phyloP scores from a whole-genome alignment of 2,888 invertebrate species.

The Heterodera filipjevi region DNA sequence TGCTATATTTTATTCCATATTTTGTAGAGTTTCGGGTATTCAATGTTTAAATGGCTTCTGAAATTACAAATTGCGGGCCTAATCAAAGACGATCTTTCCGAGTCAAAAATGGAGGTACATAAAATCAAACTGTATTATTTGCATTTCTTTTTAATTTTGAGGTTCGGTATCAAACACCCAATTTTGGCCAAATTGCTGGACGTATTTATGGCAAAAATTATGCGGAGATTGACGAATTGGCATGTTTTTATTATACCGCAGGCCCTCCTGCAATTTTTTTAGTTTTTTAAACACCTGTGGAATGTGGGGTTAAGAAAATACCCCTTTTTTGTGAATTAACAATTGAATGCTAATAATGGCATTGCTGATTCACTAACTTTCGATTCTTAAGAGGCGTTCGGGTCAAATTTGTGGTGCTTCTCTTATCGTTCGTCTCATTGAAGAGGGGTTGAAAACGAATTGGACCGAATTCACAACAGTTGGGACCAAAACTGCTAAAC shows the following conservation, averaged over 20 bases:
- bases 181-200: conserved; percentile 26
- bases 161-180: neutral
- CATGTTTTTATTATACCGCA: conserved; percentile 2
- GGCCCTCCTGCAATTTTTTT: neutral
- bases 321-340: no score
- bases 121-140: neutral
- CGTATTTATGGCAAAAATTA: conserved; percentile 18
- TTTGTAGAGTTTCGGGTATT: conserved; percentile 59
- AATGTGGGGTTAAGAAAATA: no score
- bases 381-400: conserved; percentile 75
- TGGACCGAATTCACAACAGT: conserved; percentile 65
- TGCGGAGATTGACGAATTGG: conserved; percentile 37
- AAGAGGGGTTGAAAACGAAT: conserved; percentile 68
- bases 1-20: neutral
- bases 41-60: conserved; percentile 50
- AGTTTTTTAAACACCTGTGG: no score
- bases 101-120: conserved; percentile 8
- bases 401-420: conserved; percentile 77
- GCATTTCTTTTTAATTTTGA: neutral
- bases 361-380: neutral
- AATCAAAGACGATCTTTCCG: conserved; percentile 40
- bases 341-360: no score
- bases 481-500: neutral
- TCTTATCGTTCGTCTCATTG: conserved; percentile 79
- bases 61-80: conserved; percentile 62